Evolutionary conservation across 2,888 invertebrate species (phyloP).

Genomic region (Drosophila suboccidentalis): DNA sequence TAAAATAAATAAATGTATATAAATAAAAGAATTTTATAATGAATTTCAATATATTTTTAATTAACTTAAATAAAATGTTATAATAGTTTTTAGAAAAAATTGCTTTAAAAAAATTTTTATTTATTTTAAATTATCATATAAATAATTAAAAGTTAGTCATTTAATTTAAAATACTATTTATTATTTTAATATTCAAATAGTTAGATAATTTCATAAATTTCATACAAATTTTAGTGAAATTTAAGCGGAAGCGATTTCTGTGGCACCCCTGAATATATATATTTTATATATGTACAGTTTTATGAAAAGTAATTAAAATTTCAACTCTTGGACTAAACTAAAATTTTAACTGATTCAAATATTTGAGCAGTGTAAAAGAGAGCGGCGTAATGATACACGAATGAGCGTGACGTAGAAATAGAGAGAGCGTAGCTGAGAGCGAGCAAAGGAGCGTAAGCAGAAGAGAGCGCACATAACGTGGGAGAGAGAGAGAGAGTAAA

Average conservation of each 20-base stretch:
- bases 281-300: too few species aligned
- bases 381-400: conserved; percentile 1
- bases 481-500: conserved; percentile 6
- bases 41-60: too few species aligned
- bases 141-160: background rate
- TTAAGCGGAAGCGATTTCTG: too few species aligned
- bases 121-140: too few species aligned
- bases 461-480: conserved; percentile 14
- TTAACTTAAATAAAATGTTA: too few species aligned
- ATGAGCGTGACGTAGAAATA: background rate
- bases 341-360: background rate
- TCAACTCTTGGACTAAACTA: background rate
- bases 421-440: background rate
- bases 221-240: too few species aligned
- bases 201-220: too few species aligned
- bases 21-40: too few species aligned
- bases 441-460: conserved; percentile 20
- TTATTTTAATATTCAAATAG: background rate
- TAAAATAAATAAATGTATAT: background rate
- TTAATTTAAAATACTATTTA: background rate
- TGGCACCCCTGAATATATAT: too few species aligned
- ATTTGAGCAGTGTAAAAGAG: conserved; percentile 37
- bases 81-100: too few species aligned
- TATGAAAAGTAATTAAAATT: background rate
- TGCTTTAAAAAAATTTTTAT: too few species aligned